A percentile compares a stretch with the other conserved stretches of the same genome.
Evolutionary conservation across 2,797 vertebrate genomes (phyloP).

Genomic region (Eleutherodactylus coqui): DNA sequence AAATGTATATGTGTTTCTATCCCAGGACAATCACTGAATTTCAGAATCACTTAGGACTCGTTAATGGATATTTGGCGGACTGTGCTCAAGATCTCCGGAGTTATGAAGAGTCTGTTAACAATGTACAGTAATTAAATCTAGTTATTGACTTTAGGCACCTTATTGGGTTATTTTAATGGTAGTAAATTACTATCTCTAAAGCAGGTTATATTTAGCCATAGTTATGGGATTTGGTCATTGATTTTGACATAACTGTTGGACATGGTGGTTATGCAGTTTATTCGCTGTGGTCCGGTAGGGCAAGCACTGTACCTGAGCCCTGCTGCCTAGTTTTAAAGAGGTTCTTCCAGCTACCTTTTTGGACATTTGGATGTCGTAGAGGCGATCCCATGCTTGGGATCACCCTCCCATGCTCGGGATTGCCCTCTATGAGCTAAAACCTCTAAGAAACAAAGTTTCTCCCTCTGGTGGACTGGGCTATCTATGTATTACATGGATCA

Average conservation of each 20-base stretch:
- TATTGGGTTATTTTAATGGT: neutral
- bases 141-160: neutral
- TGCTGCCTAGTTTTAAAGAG: neutral
- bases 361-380: too few species aligned
- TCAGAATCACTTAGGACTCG: conserved; percentile 79
- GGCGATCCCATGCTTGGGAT: too few species aligned
- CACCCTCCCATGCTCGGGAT: too few species aligned
- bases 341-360: neutral
- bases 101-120: conserved; percentile 79
- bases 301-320: neutral
- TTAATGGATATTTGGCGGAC: conserved; percentile 76
- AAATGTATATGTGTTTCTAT: conserved; percentile 42
- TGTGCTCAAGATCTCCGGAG: conserved; percentile 79
- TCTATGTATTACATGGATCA: too few species aligned
- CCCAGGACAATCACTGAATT: conserved; percentile 80
- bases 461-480: too few species aligned
- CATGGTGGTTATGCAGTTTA: neutral
- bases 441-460: too few species aligned
- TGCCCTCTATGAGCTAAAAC: too few species aligned
- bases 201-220: neutral
- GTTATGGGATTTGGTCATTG: neutral
- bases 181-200: neutral
- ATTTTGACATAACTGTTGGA: neutral
- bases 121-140: conserved; percentile 69
- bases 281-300: neutral